Evolutionary conservation across 2,888 invertebrate genomes (phyloP).

Genomic region (Drosophila picticornis): DNA sequence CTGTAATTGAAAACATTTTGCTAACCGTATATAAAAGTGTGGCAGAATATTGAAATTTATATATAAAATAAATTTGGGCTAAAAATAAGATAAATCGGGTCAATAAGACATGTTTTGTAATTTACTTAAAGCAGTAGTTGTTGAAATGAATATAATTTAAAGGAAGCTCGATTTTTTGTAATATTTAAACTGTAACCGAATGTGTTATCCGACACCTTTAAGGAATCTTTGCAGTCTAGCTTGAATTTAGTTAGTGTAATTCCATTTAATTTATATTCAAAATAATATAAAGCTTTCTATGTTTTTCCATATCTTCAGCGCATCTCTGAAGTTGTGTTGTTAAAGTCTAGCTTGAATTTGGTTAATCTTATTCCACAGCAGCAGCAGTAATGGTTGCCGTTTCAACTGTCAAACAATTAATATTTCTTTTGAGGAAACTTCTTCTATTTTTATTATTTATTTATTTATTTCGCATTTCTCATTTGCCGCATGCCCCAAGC

Average conservation of each 20-base stretch:
- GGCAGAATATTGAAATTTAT: neutral
- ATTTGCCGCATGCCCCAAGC: conserved; percentile 32
- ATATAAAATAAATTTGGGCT: neutral
- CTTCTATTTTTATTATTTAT: conserved; percentile 23
- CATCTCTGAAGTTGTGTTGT: neutral
- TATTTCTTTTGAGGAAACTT: conserved; percentile 12
- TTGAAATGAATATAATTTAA: neutral
- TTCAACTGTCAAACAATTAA: conserved; percentile 42
- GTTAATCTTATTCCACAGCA: neutral
- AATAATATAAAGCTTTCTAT: too few species aligned
- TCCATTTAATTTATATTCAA: neutral
- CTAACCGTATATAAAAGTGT: neutral
- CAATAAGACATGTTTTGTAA: neutral
- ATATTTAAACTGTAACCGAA: neutral
- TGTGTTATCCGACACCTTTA: neutral
- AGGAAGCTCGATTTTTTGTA: accelerated
- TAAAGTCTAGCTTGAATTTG: neutral
- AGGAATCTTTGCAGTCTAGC: neutral
- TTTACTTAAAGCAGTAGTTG: neutral
- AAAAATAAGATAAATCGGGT: accelerated
- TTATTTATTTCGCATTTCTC: conserved; percentile 8
- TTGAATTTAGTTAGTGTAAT: neutral
- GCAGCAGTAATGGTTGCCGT: conserved; percentile 1
- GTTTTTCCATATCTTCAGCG: neutral
- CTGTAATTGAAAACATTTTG: too few species aligned